Conservation (phyloP, 2,888 invertebrate species). For the Diogma glabrata region DNA sequence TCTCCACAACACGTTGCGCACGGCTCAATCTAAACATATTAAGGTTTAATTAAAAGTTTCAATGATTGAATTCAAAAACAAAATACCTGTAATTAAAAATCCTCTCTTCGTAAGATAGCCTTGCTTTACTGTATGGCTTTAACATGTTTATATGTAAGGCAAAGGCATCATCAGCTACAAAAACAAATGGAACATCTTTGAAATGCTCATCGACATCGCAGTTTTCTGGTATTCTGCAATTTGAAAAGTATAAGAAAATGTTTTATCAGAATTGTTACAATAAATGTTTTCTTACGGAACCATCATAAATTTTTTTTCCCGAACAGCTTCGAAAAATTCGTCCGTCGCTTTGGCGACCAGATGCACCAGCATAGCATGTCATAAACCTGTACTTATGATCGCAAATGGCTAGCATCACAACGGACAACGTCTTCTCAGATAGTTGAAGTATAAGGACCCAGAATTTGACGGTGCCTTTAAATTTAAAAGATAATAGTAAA, state of each 20-base stretch:
- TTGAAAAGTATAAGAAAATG: no score
- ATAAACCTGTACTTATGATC: background rate
- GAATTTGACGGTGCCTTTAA: background rate
- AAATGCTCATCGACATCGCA: background rate
- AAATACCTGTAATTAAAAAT: background rate
- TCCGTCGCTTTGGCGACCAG: constrained; percentile 5
- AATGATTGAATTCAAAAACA: no score
- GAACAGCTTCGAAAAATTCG: background rate
- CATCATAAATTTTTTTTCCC: background rate
- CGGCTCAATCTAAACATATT: no score
- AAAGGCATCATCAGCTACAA: constrained; percentile 7
- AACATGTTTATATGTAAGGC: background rate
- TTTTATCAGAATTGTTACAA: no score
- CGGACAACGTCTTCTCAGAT: background rate
- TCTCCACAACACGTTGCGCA: background rate
- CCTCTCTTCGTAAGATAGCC: background rate
- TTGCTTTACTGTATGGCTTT: constrained; percentile 1
- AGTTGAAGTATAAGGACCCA: background rate
- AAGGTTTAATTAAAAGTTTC: no score
- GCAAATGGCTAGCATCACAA: background rate
- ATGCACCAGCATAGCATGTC: background rate
- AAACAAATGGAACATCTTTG: constrained; percentile 1
- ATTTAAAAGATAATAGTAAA: background rate
- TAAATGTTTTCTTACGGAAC: no score
- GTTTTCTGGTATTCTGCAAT: background rate